Base-by-base conservation (phyloP, 2,888 invertebrate genomes). In the Coremacera marginata region DNA sequence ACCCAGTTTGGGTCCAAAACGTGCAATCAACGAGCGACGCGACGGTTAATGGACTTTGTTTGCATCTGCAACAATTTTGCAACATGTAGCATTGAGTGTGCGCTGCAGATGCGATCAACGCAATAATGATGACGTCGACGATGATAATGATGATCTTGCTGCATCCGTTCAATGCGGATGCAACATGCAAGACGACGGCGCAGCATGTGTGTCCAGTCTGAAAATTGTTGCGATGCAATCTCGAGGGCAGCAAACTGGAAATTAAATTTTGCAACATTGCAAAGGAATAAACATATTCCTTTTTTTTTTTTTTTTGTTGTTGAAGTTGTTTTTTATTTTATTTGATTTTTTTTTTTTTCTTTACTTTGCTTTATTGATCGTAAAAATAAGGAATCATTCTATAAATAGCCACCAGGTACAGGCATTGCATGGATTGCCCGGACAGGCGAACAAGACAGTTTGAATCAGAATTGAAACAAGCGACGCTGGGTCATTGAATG, bases 41-140 rank as follows among this genome's bases (percentile, higher is more conserved):
- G 75, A 73, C 75, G 75, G 75, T 78, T 78, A 75, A 75, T 78
- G 78, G 78, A 78, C 78, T 75, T 72, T 78, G 78, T 60, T 60
- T 71, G 67, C 77, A 70, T 70, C 55, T 70, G 75, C 72, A 68
- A 70, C 70, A 67, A 49, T 71, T 63, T 70, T 67, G 78, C 75
- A 71, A 55, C 75, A 73, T 60, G 67, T 62, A 73, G 70, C 68
- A 65, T n/a, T 19, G 27, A 37, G 37, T 25, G 37, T 22, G n/a
- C 49, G 65, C 60, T 44, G 51, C 57, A 27, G 27, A 37, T 22
- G 67, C 22, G 37, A 67, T 37, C 37, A 67, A 67, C 37, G 22
- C 44, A 34, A 67, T 67, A 19, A 65, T 65, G 37, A 65, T 65
- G 65, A 65, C 19, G 65, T 27, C 31, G 73, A 71, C 51, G 44